Percentiles rank a stretch among this genome's conserved stretches.
Evolutionary conservation across 2,113 vertebrate genomes (phyloP).

Genomic region (Zapornia atra): DNA sequence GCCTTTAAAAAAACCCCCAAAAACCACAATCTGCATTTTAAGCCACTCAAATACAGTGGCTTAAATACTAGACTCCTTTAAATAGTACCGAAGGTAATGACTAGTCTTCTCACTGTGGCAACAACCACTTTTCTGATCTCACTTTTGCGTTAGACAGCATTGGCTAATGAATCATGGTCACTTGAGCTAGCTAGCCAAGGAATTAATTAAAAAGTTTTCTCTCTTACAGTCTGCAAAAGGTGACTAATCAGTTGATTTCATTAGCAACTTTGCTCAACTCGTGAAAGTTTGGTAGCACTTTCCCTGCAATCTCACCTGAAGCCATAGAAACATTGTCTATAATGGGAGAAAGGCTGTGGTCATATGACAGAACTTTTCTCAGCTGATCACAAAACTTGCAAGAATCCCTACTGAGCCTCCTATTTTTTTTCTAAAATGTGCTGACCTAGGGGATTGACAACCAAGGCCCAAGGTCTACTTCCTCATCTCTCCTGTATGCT

Average conservation of each 20-base stretch:
- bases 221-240: neutral
- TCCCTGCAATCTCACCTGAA: neutral
- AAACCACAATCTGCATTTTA: neutral
- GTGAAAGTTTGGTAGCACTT: fast-evolving
- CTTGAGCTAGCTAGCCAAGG: neutral
- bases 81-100: neutral
- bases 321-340: neutral
- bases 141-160: neutral
- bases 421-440: neutral
- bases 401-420: neutral
- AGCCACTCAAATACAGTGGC: neutral
- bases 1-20: neutral
- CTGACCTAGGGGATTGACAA: neutral
- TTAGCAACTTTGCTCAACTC: neutral
- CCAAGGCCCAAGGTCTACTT: neutral
- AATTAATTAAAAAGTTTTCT: neutral
- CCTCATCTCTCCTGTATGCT: neutral
- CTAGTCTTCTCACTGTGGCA: neutral
- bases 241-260: neutral
- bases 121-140: neutral
- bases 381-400: neutral
- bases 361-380: neutral
- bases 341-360: neutral
- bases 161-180: neutral
- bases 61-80: neutral